Evolutionary conservation across 2,888 invertebrate genomes (phyloP), one percentile per base, ranked within the genome.

Genomic region (Chloroclysta siterata): DNA sequence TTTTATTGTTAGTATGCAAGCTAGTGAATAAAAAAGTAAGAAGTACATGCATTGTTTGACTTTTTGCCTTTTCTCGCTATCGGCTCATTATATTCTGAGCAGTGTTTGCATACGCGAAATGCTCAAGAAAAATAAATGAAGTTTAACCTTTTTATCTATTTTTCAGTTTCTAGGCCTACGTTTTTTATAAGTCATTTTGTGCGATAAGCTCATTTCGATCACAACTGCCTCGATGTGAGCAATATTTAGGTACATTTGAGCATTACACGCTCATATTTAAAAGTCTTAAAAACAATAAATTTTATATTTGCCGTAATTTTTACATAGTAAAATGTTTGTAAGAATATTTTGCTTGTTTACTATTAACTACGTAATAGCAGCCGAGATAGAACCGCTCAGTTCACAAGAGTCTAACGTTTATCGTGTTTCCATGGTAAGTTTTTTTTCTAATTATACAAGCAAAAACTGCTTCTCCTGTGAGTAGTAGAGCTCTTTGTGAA

Each of bases 341-440:
- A 42, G n/a, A 17, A 8, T 63, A 10, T 42, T 29, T 53, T 33
- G 17, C 5, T 29, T 53, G 17, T 5, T 56, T n/a, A 17, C 1
- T 36, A 17, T 53, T 14, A n/a, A 29, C n/a, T 63, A 14, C 41
- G 53, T 17, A 41, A 36, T n/a, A 5, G 22, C 39, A 5, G 39
- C 39, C 10, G 39, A 41, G 22, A 5, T 51, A 41, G 46, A 46
- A 15, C 6, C 36, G 5, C 5, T 11, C 1, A 11, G 55, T 61
- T 60, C 64, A 15, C 50, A 64, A 44, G 71, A 71, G 48, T 6
- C 71, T 60, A 66, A 60, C 73, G 46, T 74, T 64, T 85, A 83
- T 68, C 83, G 80, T 69, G 81, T 89, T 70, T 87, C 87, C 22
- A 86, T 88, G 88, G 89, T 88, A 71, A 84, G 87, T 48, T 13